Evolutionary conservation across 2,888 invertebrate species (phyloP).

Genomic region (Linyphia triangularis): DNA sequence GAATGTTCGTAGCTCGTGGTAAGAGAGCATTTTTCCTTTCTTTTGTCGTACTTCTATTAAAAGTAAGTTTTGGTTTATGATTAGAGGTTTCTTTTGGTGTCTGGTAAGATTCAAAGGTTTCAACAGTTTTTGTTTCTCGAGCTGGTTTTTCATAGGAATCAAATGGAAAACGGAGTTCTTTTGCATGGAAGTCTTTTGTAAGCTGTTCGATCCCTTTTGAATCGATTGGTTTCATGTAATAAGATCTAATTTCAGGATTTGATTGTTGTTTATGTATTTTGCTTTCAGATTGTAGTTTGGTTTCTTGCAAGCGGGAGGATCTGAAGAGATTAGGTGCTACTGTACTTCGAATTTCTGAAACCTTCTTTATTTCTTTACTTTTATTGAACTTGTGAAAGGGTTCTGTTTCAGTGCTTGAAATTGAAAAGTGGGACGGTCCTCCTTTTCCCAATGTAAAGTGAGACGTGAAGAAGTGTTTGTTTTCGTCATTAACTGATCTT

Average conservation of each 20-base stretch:
- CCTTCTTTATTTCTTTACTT: neutral
- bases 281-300: neutral
- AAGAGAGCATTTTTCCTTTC: neutral
- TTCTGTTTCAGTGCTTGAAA: neutral
- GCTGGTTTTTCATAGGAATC: conserved; percentile 26
- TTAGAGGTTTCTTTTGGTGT: neutral
- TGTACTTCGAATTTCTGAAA: neutral
- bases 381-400: neutral
- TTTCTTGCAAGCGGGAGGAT: neutral
- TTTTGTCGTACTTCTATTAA: neutral
- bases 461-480: neutral
- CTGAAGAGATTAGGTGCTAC: neutral
- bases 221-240: conserved; percentile 26
- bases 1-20: neutral
- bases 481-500: neutral
- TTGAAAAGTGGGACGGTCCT: neutral
- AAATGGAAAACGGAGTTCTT: conserved; percentile 21
- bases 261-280: neutral
- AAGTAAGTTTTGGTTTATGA: neutral
- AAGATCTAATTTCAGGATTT: conserved; percentile 19
- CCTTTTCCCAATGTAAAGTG: conserved; percentile 10
- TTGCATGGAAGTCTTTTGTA: conserved; percentile 13
- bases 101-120: conserved; percentile 14
- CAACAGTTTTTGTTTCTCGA: neutral
- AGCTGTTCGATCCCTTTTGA: conserved; percentile 4